Evolutionary conservation across 2,888 invertebrate species (phyloP).

Genomic region (Nomada fabriciana): DNA sequence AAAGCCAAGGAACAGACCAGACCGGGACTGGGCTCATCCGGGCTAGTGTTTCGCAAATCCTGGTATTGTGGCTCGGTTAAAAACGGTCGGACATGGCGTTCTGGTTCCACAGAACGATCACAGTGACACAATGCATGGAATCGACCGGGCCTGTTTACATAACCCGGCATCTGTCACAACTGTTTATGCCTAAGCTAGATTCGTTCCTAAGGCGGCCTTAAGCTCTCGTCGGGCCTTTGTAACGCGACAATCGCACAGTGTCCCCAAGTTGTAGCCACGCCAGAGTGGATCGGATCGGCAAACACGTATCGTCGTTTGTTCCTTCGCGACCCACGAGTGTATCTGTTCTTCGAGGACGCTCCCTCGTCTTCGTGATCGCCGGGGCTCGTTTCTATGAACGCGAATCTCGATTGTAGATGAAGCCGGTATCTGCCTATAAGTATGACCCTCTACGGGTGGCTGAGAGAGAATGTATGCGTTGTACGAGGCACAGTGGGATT

Average conservation of each 20-base stretch:
- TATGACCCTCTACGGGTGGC: neutral
- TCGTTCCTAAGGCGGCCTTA: conserved; percentile 65
- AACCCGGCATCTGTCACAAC: conserved; percentile 82
- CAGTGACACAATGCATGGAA: conserved; percentile 72
- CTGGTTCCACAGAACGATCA: conserved; percentile 49
- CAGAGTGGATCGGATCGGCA: conserved; percentile 74
- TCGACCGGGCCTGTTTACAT: conserved; percentile 77
- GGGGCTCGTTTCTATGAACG: neutral
- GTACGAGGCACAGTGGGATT: too few species aligned
- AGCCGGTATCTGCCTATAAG: neutral
- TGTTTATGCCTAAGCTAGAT: conserved; percentile 77
- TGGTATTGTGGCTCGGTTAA: conserved; percentile 71
- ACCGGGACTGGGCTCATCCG: neutral
- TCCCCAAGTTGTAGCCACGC: conserved; percentile 65
- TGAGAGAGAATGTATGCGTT: too few species aligned
- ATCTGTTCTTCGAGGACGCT: neutral
- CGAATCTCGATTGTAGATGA: neutral
- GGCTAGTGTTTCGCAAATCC: conserved; percentile 77
- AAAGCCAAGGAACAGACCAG: conserved; percentile 51
- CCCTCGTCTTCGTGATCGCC: conserved; percentile 5
- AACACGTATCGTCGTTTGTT: conserved; percentile 66
- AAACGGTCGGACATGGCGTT: conserved; percentile 69
- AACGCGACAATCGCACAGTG: conserved; percentile 64
- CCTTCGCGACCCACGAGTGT: conserved; percentile 11
- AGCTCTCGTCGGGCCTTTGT: conserved; percentile 67